Percentiles rank a stretch among this genome's conserved stretches.
Evolutionary conservation across 2,888 invertebrate species (phyloP).

Genomic region (Drosophila lutescens): DNA sequence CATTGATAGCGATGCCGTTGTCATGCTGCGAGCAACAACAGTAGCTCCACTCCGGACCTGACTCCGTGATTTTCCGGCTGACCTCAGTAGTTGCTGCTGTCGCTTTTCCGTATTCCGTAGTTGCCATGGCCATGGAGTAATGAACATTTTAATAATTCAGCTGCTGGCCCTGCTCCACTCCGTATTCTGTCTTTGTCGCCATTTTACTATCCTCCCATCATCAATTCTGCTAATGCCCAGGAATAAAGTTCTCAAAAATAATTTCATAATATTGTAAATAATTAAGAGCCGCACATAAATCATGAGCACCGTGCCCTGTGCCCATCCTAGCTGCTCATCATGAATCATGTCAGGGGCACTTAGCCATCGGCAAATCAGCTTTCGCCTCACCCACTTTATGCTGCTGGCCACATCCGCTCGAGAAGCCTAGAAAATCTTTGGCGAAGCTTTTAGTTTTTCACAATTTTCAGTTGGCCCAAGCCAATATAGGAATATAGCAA

Average conservation of each 20-base stretch:
- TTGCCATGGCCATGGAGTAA: conserved; percentile 50
- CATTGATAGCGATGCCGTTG: conserved; percentile 65
- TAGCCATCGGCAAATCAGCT: conserved; percentile 38
- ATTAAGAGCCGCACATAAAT: conserved; percentile 56
- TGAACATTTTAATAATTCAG: conserved; percentile 71
- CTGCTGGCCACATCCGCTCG: conserved; percentile 40
- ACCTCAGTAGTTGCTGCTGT: conserved; percentile 48
- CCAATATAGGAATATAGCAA: background rate
- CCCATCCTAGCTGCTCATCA: conserved; percentile 12
- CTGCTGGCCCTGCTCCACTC: conserved; percentile 6
- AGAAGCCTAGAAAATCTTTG: conserved; percentile 30
- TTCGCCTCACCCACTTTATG: conserved; percentile 28
- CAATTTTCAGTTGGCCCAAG: conserved; percentile 26
- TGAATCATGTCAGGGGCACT: conserved; percentile 70
- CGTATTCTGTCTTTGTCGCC: conserved; percentile 22
- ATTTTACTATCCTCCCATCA: conserved; percentile 25
- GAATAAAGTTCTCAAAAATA: conserved; percentile 57
- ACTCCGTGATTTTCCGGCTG: conserved; percentile 68
- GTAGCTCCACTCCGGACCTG: conserved; percentile 17
- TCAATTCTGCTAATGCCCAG: conserved; percentile 47
- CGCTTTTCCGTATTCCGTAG: conserved; percentile 14
- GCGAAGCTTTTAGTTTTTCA: conserved; percentile 44
- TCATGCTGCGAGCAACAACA: conserved; percentile 45
- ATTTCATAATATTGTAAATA: conserved; percentile 64
- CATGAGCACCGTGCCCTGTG: conserved; percentile 9